These are phyloP conservation scores for Pseudomyrmex dendroicus DNA, from an alignment of 1,140 invertebrate genomes.

Conservation along the genomic window DNA sequence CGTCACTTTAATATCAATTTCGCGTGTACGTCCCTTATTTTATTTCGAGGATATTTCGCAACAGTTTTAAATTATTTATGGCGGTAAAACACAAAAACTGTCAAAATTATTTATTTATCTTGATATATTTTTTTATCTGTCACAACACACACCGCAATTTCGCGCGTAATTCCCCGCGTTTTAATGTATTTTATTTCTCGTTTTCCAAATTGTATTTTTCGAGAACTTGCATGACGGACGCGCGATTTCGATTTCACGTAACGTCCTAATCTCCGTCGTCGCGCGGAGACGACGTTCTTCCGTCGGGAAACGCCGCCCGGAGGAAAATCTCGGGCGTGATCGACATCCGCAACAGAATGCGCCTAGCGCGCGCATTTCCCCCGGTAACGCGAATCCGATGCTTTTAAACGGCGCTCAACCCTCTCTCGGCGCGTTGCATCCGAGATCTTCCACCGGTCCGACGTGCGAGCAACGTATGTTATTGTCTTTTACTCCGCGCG, in stretches of 20 bases:
- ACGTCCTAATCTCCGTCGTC: constrained; percentile 31
- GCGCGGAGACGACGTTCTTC: background rate
- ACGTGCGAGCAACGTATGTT: background rate
- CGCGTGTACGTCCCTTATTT: too few relatives aligned
- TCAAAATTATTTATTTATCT: too few relatives aligned
- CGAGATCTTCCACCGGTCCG: background rate
- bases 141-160: too few relatives aligned
- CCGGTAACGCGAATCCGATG: constrained; percentile 52
- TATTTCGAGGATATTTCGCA: too few relatives aligned
- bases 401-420: constrained; percentile 52
- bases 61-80: too few relatives aligned
- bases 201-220: too few relatives aligned
- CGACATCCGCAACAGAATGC: constrained; percentile 24
- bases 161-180: too few relatives aligned
- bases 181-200: too few relatives aligned
- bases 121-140: too few relatives aligned
- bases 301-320: background rate
- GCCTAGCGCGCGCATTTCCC: constrained; percentile 15
- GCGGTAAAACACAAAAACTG: too few relatives aligned
- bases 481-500: constrained; percentile 22
- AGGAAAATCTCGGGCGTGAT: constrained; percentile 39
- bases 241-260: constrained; percentile 1
- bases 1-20: too few relatives aligned
- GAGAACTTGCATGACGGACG: background rate
- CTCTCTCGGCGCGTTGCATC: background rate